phyloP scores from a whole-genome alignment of 2,888 invertebrate species.

The Arctia plantaginis region DNA sequence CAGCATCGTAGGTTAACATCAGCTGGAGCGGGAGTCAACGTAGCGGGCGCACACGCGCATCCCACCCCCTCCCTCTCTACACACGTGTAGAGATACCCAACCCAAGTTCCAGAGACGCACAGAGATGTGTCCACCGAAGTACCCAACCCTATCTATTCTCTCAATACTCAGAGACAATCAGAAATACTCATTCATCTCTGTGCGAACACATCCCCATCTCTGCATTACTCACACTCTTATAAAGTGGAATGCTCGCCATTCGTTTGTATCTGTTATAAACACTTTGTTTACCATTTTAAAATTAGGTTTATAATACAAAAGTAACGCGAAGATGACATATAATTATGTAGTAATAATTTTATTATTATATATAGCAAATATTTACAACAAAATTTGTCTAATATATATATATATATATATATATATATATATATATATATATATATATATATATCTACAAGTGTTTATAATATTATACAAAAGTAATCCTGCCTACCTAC shows the following conservation, averaged over 20 bases:
- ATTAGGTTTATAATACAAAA: neutral
- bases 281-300: slow-evolving; percentile 20
- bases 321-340: neutral
- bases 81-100: slow-evolving; percentile 25
- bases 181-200: slow-evolving; percentile 8
- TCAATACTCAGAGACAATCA: slow-evolving; percentile 1
- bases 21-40: slow-evolving; percentile 79
- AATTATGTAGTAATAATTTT: neutral
- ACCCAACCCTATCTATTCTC: neutral
- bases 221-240: slow-evolving; percentile 20
- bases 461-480: slow-evolving; percentile 38
- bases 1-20: slow-evolving; percentile 62
- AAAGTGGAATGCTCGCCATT: slow-evolving; percentile 31
- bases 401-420: no score
- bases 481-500: slow-evolving; percentile 40
- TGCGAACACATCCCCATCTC: slow-evolving; percentile 20
- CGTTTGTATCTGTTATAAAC: slow-evolving; percentile 35
- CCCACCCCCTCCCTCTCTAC: slow-evolving; percentile 39
- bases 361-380: no score
- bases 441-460: neutral
- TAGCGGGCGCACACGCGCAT: slow-evolving; percentile 59
- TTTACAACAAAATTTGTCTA: no score
- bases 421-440: no score
- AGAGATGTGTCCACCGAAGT: slow-evolving; percentile 6
- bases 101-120: slow-evolving; percentile 12